Base-by-base conservation (phyloP, 2,797 vertebrate species). In the Paratrypauchen microcephalus region DNA sequence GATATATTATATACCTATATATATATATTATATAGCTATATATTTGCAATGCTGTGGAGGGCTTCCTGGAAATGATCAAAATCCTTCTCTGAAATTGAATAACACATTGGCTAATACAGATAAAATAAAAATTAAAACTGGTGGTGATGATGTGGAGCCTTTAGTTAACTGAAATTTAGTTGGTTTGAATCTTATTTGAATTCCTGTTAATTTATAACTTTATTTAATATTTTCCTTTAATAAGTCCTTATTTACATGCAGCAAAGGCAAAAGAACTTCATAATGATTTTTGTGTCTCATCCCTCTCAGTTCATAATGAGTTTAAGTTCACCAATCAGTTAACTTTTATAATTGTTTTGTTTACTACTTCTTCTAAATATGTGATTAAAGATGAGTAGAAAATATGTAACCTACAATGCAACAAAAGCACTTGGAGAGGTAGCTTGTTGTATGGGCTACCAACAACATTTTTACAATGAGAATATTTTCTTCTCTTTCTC, bases 341-440 rank as follows among this genome's bases (percentile, higher is more conserved):
- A 30, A 55, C 30, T 66, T 54, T 52, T 64, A 66, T 13, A 56
- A n/a, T 55, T 45, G n/a, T 6, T 68, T 57, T 71, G 48, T 19
- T 68, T 48, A 68, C 41, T 23, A 50, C 58, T 57, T 4, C 65
- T 58, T 30, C 1, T 58, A 28, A 58, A 55, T 21, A 52, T 55
- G 52, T 21, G 9, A 28, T 26, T 26, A 23, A 11, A 4, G 13
- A n/a, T 19, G n/a, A 52, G 48, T n/a, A 13, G 23, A 23, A 36
- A 32, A 32, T 32, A 32, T 15, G 41, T 45, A 52, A n/a, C 48
- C 48, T 18, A 52, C 13, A 19, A 52, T 18, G 15, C 48, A 54
- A 3, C 18, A 6, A 28, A 24, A 5, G 28, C 52, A 66, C 5
- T 50, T 48, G 6, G 18, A 6, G 48, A 19, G 3, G 41, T 16